Percentiles rank a stretch among this genome's conserved stretches.
These are phyloP conservation scores for Tragelaphus imberbis DNA, from an alignment of 2,113 vertebrate genomes.

Conservation along the genomic window DNA sequence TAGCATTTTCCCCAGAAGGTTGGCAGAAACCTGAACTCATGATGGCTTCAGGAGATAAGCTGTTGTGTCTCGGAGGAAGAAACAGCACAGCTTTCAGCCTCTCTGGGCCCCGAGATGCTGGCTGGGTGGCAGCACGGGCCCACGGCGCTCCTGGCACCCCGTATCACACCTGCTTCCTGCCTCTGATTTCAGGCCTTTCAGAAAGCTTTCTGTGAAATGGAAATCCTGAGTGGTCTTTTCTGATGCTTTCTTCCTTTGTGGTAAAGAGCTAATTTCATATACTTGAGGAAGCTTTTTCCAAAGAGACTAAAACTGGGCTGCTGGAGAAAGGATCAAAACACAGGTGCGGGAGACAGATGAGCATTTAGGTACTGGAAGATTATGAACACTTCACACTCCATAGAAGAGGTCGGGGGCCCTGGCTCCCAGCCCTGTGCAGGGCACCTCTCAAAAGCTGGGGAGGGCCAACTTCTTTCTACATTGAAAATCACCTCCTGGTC, in stretches of 20 bases:
- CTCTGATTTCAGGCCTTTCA: neutral
- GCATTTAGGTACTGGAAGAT: neutral
- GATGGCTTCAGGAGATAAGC: neutral
- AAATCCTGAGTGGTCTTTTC: neutral
- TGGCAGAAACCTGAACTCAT: neutral
- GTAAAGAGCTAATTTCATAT: neutral
- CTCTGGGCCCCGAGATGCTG: neutral
- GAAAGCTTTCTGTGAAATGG: neutral
- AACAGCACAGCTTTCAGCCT: neutral
- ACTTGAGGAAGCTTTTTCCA: neutral
- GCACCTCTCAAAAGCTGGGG: neutral
- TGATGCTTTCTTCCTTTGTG: neutral
- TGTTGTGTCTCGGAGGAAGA: neutral
- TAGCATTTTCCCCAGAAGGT: neutral
- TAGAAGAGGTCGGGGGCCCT: neutral
- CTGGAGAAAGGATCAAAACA: neutral
- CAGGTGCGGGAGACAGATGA: neutral
- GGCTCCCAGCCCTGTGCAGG: accelerated
- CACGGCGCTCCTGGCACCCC: accelerated
- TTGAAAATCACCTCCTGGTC: neutral
- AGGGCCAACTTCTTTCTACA: neutral
- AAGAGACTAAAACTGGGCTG: neutral
- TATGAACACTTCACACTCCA: neutral
- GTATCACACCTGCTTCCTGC: neutral
- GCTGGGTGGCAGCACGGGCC: accelerated